phyloP scores from a whole-genome alignment of 2,888 invertebrate genomes.

The Patella ulyssiponensis region DNA sequence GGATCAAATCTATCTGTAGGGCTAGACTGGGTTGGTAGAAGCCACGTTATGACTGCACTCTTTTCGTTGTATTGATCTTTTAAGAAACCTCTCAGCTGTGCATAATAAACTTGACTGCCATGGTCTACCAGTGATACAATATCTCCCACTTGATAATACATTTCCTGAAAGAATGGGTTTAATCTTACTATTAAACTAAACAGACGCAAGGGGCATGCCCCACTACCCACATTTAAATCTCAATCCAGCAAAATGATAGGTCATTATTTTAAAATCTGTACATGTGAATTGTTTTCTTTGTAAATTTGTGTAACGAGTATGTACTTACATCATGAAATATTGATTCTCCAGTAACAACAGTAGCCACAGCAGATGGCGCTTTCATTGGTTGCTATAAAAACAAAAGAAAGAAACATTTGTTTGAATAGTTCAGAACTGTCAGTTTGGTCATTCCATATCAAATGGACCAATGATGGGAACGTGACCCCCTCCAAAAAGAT shows the following conservation, averaged over 20 bases:
- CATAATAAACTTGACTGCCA: conserved; percentile 81
- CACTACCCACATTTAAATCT: too few species aligned
- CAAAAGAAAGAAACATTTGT: too few species aligned
- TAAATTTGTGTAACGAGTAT: not conserved
- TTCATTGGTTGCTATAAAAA: conserved; percentile 78
- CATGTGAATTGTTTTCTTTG: too few species aligned
- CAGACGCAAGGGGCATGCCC: too few species aligned
- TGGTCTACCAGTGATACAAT: conserved; percentile 88
- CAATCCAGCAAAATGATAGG: too few species aligned
- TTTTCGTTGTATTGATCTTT: conserved; percentile 95
- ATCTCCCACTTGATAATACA: conserved; percentile 90
- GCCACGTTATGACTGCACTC: conserved; percentile 92
- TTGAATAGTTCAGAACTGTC: too few species aligned
- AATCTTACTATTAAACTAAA: too few species aligned
- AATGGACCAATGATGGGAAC: too few species aligned
- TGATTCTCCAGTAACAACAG: conserved; percentile 85
- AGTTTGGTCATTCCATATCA: too few species aligned
- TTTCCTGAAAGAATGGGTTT: conserved; percentile 62
- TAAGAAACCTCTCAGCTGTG: conserved; percentile 89
- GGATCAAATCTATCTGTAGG: conserved; percentile 88
- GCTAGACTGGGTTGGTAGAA: conserved; percentile 86
- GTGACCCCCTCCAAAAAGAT: too few species aligned
- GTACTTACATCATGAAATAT: conserved; percentile 81
- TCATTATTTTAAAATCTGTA: not conserved
- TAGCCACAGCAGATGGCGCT: conserved; percentile 85